Evolutionary conservation across 2,888 invertebrate species (phyloP).

Genomic region (Iphiclides podalirius): DNA sequence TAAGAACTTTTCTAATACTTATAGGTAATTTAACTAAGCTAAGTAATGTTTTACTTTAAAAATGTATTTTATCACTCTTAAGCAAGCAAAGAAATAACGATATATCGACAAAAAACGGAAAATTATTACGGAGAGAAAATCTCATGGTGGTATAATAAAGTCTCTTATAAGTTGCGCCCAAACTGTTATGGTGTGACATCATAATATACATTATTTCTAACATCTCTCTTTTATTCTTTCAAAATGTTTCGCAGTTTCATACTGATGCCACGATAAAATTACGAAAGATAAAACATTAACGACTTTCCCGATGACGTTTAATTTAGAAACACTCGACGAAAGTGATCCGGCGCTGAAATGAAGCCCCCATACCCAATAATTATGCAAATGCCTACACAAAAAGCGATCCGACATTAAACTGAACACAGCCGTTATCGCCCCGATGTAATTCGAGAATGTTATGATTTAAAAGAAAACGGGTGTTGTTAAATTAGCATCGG

Average conservation of each 20-base stretch:
- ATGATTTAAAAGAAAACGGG: constrained; percentile 56
- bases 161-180: too few species aligned
- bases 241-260: neutral
- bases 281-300: neutral
- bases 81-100: too few species aligned
- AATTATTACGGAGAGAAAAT: too few species aligned
- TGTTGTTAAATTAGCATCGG: constrained; percentile 68
- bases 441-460: constrained; percentile 58
- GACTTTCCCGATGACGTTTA: neutral
- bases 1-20: too few species aligned
- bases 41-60: too few species aligned
- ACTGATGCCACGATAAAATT: neutral
- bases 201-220: too few species aligned
- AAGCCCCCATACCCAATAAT: constrained; percentile 1
- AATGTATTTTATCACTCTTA: too few species aligned
- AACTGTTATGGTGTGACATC: too few species aligned
- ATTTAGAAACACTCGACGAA: neutral
- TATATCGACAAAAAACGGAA: too few species aligned
- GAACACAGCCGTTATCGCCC: constrained; percentile 54
- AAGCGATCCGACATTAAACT: constrained; percentile 23
- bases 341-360: neutral
- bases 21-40: too few species aligned
- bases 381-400: constrained; percentile 16
- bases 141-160: too few species aligned
- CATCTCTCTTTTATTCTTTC: neutral